These are phyloP conservation scores for Clarias gariepinus DNA, from an alignment of 2,113 vertebrate genomes.

Conservation along the genomic window DNA sequence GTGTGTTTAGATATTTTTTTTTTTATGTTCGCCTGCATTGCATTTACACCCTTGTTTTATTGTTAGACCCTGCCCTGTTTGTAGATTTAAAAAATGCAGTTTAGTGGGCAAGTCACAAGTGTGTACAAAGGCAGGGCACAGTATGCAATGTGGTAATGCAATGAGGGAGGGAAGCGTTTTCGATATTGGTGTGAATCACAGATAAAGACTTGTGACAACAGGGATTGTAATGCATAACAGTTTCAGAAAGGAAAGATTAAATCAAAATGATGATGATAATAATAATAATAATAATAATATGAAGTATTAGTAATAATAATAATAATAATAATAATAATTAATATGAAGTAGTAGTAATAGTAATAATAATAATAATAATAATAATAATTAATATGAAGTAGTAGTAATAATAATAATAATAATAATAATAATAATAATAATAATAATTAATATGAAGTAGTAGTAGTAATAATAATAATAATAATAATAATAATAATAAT, in stretches of 20 bases:
- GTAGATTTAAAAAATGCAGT: neutral
- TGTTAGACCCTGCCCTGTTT: neutral
- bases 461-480: no score
- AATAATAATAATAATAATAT: neutral
- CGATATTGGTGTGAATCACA: neutral
- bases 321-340: neutral
- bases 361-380: no score
- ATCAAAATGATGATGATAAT: no score
- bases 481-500: no score
- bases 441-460: no score
- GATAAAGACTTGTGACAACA: neutral
- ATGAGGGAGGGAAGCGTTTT: neutral
- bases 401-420: no score
- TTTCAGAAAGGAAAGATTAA: neutral
- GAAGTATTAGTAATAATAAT: neutral
- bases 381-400: no score
- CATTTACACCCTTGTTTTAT: neutral
- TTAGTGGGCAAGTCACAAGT: neutral
- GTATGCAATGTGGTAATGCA: neutral
- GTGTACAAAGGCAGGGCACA: neutral
- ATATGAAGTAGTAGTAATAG: no score
- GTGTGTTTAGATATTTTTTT: neutral
- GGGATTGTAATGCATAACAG: neutral
- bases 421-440: no score
- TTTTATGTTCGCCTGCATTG: neutral